These are phyloP conservation scores for Cyphomyrus discorhynchus DNA, from an alignment of 2,113 vertebrate species.

Conservation along the genomic window DNA sequence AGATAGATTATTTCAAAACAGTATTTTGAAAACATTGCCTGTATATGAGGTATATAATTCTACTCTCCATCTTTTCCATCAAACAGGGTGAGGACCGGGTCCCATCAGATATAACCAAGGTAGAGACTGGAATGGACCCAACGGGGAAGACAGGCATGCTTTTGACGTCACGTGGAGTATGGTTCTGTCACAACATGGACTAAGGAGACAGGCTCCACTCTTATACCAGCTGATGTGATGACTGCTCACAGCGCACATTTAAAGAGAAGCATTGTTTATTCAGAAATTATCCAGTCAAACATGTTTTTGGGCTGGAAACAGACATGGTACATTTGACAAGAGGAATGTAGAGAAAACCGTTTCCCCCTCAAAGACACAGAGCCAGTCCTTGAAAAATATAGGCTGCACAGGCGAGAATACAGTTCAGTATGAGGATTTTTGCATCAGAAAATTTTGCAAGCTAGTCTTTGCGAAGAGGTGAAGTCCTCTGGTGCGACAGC, in stretches of 20 bases:
- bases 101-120: not conserved
- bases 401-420: not conserved
- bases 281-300: not conserved
- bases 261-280: not conserved
- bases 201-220: not conserved
- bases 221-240: not conserved
- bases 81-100: not conserved
- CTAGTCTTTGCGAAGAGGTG: not conserved
- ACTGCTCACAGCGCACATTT: not conserved
- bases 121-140: not conserved
- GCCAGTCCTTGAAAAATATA: not conserved
- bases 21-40: constrained; percentile 3
- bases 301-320: not conserved
- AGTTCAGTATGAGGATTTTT: not conserved
- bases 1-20: constrained; percentile 10
- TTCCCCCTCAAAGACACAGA: not conserved
- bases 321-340: not conserved
- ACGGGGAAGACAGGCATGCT: not conserved
- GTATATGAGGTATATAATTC: not conserved
- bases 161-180: not conserved
- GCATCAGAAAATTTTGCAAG: not conserved
- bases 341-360: not conserved
- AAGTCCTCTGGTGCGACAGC: not conserved
- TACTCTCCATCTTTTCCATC: not conserved
- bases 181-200: not conserved